Percentiles rank a stretch among this genome's conserved stretches.
phyloP scores from a whole-genome alignment of 92 coral and sea anemone genomes.

The Epizoanthus rinbou region DNA sequence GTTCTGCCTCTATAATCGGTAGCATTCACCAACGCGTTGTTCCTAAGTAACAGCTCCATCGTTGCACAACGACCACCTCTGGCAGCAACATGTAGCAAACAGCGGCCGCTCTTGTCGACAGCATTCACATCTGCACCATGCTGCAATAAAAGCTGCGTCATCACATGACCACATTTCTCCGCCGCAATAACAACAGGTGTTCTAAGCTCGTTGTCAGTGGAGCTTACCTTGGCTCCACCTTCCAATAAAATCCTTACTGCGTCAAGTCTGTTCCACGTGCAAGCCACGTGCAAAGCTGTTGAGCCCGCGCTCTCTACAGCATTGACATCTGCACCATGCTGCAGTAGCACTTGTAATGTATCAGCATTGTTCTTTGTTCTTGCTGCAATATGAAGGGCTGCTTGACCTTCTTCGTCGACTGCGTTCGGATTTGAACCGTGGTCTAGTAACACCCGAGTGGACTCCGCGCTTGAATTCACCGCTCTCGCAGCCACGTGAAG shows the following conservation, averaged over 20 bases:
- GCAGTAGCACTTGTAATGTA: conserved; percentile 6
- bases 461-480: conserved; percentile 10
- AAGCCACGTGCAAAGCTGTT: conserved; percentile 38
- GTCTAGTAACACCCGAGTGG: conserved; percentile 9
- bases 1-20: conserved; percentile 47
- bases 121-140: conserved; percentile 19
- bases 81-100: conserved; percentile 18
- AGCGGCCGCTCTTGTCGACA: neutral
- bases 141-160: neutral
- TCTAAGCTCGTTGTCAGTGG: conserved; percentile 12
- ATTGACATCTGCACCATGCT: conserved; percentile 23
- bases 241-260: conserved; percentile 3
- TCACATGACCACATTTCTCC: conserved; percentile 21
- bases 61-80: neutral
- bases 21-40: conserved; percentile 18
- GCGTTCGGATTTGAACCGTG: conserved; percentile 30
- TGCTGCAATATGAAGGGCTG: conserved; percentile 37
- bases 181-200: conserved; percentile 15
- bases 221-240: conserved; percentile 16
- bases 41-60: neutral
- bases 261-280: conserved; percentile 28
- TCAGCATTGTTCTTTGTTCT: conserved; percentile 13
- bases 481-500: conserved; percentile 20
- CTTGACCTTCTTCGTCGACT: conserved; percentile 19
- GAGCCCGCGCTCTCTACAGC: conserved; percentile 13